Conservation (phyloP, 1,140 invertebrate species). For the Eupristina koningsbergeri region DNA sequence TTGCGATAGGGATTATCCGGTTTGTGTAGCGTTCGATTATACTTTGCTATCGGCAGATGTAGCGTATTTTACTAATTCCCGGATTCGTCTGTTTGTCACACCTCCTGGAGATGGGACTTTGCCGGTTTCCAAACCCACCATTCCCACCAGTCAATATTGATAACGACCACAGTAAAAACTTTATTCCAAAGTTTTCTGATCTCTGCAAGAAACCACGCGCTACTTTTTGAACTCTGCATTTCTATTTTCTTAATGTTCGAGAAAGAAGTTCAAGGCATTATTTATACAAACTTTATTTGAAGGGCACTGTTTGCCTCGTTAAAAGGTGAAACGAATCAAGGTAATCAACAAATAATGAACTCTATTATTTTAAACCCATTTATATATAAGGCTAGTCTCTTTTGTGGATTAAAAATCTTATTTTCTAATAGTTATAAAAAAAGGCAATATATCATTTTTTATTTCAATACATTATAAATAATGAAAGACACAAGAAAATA, state of each 20-base stretch:
- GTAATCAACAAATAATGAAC: neutral
- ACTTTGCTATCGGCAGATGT: slow-evolving; percentile 49
- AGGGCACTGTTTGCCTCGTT: too few relatives aligned
- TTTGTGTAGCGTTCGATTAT: slow-evolving; percentile 25
- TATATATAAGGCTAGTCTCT: too few relatives aligned
- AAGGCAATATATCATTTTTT: too few relatives aligned
- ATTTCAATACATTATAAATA: too few relatives aligned
- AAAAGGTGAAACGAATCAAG: neutral
- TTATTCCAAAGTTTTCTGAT: slow-evolving; percentile 31
- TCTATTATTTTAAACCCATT: neutral
- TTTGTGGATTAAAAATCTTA: too few relatives aligned
- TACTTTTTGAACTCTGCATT: neutral
- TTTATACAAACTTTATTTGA: neutral
- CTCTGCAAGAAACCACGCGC: neutral
- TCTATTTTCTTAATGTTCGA: slow-evolving; percentile 11
- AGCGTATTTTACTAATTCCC: slow-evolving; percentile 49
- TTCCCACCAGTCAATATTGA: slow-evolving; percentile 22
- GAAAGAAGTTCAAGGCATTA: neutral
- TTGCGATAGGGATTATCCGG: slow-evolving; percentile 51
- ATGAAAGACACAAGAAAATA: too few relatives aligned
- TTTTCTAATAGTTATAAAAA: too few relatives aligned
- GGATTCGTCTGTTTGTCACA: slow-evolving; percentile 26
- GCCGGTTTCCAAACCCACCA: neutral
- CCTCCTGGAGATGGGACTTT: neutral
- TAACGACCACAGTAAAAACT: slow-evolving; percentile 24